These are phyloP conservation scores for Odocoileus hemionus DNA, from an alignment of 2,113 vertebrate genomes.

Conservation along the genomic window DNA sequence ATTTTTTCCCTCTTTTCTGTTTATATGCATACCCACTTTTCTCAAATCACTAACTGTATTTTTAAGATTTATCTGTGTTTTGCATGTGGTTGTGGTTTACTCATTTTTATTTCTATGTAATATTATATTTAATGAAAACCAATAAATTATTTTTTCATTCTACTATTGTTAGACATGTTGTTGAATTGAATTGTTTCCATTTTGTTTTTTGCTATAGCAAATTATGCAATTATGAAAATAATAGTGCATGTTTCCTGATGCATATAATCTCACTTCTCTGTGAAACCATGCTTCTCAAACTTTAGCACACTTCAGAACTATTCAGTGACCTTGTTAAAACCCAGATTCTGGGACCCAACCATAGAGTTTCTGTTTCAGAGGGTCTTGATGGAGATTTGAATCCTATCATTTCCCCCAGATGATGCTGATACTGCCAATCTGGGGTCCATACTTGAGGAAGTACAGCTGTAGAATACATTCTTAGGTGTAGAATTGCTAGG, in stretches of 20 bases:
- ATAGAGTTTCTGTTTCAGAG: neutral
- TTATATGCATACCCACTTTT: neutral
- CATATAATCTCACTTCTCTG: neutral
- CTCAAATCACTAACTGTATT: neutral
- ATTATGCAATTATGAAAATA: neutral
- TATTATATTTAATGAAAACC: neutral
- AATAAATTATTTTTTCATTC: neutral
- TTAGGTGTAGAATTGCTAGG: neutral
- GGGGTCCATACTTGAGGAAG: neutral
- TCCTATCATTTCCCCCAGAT: neutral
- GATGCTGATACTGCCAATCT: neutral
- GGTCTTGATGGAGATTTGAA: neutral
- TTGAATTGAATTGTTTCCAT: neutral
- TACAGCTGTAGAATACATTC: neutral
- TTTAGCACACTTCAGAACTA: neutral
- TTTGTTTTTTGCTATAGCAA: neutral
- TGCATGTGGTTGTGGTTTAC: neutral
- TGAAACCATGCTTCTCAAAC: neutral
- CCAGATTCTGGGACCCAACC: neutral
- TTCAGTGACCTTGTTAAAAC: neutral
- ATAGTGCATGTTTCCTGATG: neutral
- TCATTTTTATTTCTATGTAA: conserved; percentile 2
- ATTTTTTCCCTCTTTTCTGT: neutral
- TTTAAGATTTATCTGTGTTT: neutral
- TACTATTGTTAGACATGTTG: neutral